A percentile compares a stretch with the other conserved stretches of the same genome.
Evolutionary conservation across 2,888 invertebrate genomes (phyloP).

Genomic region (Diadegma fenestrale): DNA sequence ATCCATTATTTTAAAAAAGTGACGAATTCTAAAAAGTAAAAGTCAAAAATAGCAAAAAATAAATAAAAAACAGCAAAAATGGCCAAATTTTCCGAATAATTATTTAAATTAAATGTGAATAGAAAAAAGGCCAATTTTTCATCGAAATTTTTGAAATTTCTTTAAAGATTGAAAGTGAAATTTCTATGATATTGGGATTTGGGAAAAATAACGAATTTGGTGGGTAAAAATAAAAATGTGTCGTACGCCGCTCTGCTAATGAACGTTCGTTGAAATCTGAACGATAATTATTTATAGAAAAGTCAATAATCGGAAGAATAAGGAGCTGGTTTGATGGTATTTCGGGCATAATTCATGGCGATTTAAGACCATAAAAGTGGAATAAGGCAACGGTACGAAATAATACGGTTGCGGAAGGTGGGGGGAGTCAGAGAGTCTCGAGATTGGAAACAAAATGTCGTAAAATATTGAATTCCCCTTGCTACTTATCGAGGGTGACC

Average conservation of each 20-base stretch:
- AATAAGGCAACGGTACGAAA: conserved; percentile 72
- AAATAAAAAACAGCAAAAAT: neutral
- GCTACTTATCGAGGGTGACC: conserved; percentile 56
- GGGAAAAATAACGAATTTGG: neutral
- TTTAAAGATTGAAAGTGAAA: too few species aligned
- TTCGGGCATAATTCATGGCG: conserved; percentile 75
- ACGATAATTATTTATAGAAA: neutral
- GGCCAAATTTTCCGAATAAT: too few species aligned
- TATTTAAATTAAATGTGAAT: too few species aligned
- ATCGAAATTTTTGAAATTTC: too few species aligned
- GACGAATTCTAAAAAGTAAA: too few species aligned
- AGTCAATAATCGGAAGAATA: conserved; percentile 41
- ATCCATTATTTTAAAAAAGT: too few species aligned
- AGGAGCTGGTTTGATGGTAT: conserved; percentile 36
- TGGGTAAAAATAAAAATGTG: neutral
- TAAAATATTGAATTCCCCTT: conserved; percentile 77
- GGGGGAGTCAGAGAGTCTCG: conserved; percentile 65
- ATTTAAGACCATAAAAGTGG: conserved; percentile 80
- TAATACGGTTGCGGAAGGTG: conserved; percentile 74
- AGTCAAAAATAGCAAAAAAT: neutral
- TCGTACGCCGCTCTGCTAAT: neutral
- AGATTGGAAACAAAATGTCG: conserved; percentile 82
- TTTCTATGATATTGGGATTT: neutral
- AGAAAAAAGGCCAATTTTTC: too few species aligned
- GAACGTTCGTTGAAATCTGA: neutral